Conservation (phyloP, 1,140 invertebrate genomes). For the Phymastichus coffea region DNA sequence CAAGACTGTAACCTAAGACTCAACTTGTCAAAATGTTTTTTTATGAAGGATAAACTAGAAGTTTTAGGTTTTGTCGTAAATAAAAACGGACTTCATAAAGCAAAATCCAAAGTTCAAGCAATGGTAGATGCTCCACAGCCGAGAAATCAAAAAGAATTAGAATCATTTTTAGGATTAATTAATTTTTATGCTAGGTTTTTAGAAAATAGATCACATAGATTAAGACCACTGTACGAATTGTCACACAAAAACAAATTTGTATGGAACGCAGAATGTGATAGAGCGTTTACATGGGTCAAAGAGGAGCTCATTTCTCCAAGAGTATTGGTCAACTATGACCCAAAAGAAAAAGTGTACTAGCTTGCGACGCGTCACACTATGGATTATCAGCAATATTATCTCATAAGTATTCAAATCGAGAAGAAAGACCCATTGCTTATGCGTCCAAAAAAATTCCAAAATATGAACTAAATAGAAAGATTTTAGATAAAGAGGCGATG, state of each 20-base stretch:
- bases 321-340: no score
- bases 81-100: slow-evolving; percentile 11
- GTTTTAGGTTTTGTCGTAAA: slow-evolving; percentile 12
- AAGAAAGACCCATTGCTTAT: slow-evolving; percentile 14
- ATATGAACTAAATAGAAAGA: slow-evolving; percentile 16
- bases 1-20: slow-evolving; percentile 12
- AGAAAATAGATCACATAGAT: no score
- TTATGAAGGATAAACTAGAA: slow-evolving; percentile 20
- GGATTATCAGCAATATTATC: slow-evolving; percentile 56
- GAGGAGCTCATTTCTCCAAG: not conserved
- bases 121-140: not conserved
- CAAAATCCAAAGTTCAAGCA: not conserved
- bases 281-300: no score
- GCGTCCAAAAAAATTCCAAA: slow-evolving; percentile 2
- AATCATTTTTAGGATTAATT: no score
- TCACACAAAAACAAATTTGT: not conserved
- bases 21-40: slow-evolving; percentile 19
- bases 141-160: not conserved
- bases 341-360: no score
- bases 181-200: no score
- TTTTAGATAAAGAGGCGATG: not conserved
- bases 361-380: slow-evolving; percentile 43
- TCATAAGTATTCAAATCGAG: slow-evolving; percentile 48
- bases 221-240: no score
- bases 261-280: not conserved